Percentiles rank a stretch among this genome's conserved stretches.
These are phyloP conservation scores for Oriolus oriolus DNA, from an alignment of 2,113 vertebrate species.

Conservation along the genomic window DNA sequence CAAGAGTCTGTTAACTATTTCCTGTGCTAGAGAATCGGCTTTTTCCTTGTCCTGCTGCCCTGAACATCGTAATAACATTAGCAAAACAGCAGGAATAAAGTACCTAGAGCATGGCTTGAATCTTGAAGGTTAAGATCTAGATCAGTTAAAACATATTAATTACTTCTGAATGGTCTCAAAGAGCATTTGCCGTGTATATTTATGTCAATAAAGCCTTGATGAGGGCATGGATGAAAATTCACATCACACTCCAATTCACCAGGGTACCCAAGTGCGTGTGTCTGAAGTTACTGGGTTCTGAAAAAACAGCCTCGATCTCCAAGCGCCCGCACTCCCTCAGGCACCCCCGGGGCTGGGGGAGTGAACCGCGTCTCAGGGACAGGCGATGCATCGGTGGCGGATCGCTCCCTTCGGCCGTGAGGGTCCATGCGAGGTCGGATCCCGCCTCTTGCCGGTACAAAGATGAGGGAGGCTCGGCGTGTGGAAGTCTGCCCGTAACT, in stretches of 20 bases:
- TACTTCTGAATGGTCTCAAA: conserved; percentile 32
- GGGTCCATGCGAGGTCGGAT: background rate
- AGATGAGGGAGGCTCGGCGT: no score
- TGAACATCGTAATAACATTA: background rate
- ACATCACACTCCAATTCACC: background rate
- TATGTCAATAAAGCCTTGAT: conserved; percentile 22
- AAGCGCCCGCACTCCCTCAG: background rate
- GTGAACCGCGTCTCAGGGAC: background rate
- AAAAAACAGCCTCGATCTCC: background rate
- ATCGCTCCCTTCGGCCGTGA: background rate
- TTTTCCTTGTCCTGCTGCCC: background rate
- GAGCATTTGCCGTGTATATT: conserved; percentile 14
- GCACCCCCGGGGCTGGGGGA: background rate
- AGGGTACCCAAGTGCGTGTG: background rate
- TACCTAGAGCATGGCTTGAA: background rate
- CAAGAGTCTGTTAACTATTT: background rate
- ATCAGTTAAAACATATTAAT: conserved; percentile 45
- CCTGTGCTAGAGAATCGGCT: background rate
- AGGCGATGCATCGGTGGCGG: no score
- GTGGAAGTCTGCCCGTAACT: background rate
- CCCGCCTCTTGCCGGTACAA: background rate
- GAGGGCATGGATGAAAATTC: conserved; percentile 13
- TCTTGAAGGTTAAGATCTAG: conserved; percentile 22
- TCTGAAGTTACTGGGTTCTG: background rate
- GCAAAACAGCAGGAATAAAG: background rate